Evolutionary conservation across 2,888 invertebrate genomes (phyloP), one percentile per base, ranked within the genome.

Genomic region (Rhogogaster chlorosoma): DNA sequence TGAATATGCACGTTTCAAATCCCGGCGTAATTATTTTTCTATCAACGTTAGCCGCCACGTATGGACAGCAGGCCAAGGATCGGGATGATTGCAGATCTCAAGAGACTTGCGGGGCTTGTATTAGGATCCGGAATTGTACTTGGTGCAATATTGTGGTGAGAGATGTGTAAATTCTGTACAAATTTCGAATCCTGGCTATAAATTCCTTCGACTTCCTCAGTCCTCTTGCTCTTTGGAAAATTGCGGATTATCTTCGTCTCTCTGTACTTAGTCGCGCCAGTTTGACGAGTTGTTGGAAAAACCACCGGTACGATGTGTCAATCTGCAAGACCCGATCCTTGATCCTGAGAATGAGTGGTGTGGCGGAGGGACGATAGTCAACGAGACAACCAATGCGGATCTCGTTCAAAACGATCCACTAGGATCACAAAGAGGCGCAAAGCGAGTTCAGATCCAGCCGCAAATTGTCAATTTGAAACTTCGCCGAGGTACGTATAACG

Each of bases 401-500:
- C 12, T 88, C 10, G 12, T 89, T 0, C 84, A 88, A 42, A 84
- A 90, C 87, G 78, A 80, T 18, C 83, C 88, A 6, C 86, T 92
- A 9, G 88, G 87, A 0, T 89, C 88, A 22, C 84, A 67, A 0
- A 89, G 89, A 3, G 88, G 84, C 22, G 86, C 61, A 42, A 90
- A 91, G 53, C 90, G 92, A 0, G 89, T 94, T 18, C 96, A 96
- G 89, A 93, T 96, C 38, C 94, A 90, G 86, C 96, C 96, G 0
- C 96, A 96, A 1, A 91, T 92, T 85, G 90, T 96, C 1, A 93
- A 92, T 73, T 90, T 95, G 29, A 93, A 95, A 29, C 95, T 95
- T 26, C 95, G 95, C 1, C 92, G 93, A 89, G 91, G 92, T 89
- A 86, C 80, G 71, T 53, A n/a, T n/a, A n/a, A 6, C 4, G 70